These are phyloP conservation scores for Eonycteris spelaea DNA, from an alignment of 2,113 vertebrate genomes.

Conservation along the genomic window DNA sequence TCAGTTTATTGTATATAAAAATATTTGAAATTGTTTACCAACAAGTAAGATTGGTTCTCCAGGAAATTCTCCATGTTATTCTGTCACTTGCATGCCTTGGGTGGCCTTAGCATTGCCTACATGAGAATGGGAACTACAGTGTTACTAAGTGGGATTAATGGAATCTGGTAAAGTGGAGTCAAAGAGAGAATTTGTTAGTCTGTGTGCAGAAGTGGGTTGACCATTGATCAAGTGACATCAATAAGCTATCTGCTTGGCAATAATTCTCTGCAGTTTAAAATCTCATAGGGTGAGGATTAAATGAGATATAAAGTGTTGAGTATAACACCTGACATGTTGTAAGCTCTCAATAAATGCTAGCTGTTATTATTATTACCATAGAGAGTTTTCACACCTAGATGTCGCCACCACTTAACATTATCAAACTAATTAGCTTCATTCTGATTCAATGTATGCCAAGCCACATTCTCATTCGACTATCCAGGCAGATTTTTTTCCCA, in stretches of 20 bases:
- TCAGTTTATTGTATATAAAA: neutral
- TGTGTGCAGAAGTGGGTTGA: neutral
- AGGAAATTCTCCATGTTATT: neutral
- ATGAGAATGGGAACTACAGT: neutral
- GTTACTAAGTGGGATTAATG: neutral
- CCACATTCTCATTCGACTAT: neutral
- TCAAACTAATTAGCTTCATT: conserved; percentile 23
- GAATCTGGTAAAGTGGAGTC: neutral
- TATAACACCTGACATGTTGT: neutral
- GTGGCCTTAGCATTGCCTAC: neutral
- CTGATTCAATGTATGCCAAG: neutral
- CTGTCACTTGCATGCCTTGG: neutral
- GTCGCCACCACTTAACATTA: neutral
- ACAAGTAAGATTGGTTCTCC: neutral
- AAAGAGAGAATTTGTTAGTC: neutral
- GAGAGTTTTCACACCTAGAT: conserved; percentile 16
- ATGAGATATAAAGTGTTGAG: conserved; percentile 33
- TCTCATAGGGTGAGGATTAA: conserved; percentile 12
- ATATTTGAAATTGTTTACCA: neutral
- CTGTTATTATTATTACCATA: neutral
- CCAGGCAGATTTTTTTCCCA: conserved; percentile 11
- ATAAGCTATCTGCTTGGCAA: conserved; percentile 24
- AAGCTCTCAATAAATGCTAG: conserved; percentile 7
- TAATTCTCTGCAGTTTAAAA: neutral
- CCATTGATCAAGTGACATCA: conserved; percentile 14